Evolutionary conservation across 2,888 invertebrate genomes (phyloP), one percentile per base, ranked within the genome.

Genomic region (Julus scanicus): DNA sequence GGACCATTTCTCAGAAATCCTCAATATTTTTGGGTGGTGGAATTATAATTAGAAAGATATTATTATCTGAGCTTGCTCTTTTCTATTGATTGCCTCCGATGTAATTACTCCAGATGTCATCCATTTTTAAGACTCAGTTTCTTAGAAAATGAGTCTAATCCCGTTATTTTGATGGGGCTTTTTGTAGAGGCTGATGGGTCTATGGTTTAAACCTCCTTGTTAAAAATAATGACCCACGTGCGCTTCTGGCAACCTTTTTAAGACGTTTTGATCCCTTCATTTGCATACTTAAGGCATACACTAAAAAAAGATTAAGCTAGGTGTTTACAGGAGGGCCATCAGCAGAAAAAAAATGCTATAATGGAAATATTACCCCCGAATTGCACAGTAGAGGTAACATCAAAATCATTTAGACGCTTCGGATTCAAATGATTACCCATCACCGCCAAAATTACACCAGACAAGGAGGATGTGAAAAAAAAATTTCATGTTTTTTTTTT

Each of bases 81-180:
- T 63, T 63, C n/a, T 29, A 29, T 71, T 71, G 71, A 71, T 71
- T 71, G 71, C 71, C 71, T 29, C 71, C 29, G 29, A 20, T 71
- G n/a, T 71, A 71, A 71, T 71, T 71, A 29, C 71, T 71, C 71
- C 71, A 71, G 20, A 71, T 71, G 71, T 71, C 71, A 6, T 20
- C 71, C 71, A 71, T 71, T 71, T 44, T 53, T 71, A 71, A 71
- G 71, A n/a, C 71, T 29, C 11, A 9, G 2, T 5, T 71, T 71
- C 71, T 71, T 71, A 29, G 71, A 71, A 71, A 29, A 29, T 29
- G 20, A 9, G 9, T 11, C 1, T 44, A 17, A 5, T 63, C 63
- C 63, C 3, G 71, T 71, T 20, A 71, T 20, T 71, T 29, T 44
- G 5, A 8, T 53, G 71, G 71, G 71, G 71, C 11, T 8, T 11